Base-by-base conservation (phyloP, 2,888 invertebrate species). In the Lathronympha strigana region DNA sequence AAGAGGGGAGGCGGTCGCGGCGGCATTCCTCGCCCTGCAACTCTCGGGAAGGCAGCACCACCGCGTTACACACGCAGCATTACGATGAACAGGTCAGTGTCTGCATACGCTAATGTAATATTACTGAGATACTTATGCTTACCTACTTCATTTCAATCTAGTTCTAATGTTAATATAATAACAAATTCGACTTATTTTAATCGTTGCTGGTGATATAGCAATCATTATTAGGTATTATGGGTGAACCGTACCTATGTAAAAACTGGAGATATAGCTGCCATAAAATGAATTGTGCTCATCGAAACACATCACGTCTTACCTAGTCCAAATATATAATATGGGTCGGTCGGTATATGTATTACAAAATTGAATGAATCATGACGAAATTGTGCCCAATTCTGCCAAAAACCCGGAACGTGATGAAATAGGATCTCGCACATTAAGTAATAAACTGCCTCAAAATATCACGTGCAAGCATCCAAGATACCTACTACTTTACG, bases 1-100 rank as follows among this genome's bases (percentile, higher is more conserved):
- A 94, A 78, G 94, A 94, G 78, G 92, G 92, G 28, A 78, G 91
- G 70, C 81, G 92, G 61, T 93, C 93, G 69, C 89, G 95, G 73
- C 90, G 95, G 69, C 95, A 95, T 85, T 95, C 95, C 51, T 95
- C 95, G 70, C 95, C 95, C 53, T 94, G 95, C 68, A 94, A 94
- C 76, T 94, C 95, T 25, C 87, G 95, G 73, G 93, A 95, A 72
- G 95, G 95, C 82, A 94, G 94, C 83, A 93, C 94, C 50, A 93
- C 93, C 50, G 94, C 93, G 45, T 82, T 94, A 67, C 94, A 94
- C 79, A 90, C 92, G 53, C 91, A 90, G 73, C 94, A 94, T 80
- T 94, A 93, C 86, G 93, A 94, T 79, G 94, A 94, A 83, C 85
- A 94, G 79, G 94, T 94, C 79, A 93, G 92, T 91, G 73, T 31